phyloP scores from a whole-genome alignment of 2,797 vertebrate species.

The Notamacropus eugenii region DNA sequence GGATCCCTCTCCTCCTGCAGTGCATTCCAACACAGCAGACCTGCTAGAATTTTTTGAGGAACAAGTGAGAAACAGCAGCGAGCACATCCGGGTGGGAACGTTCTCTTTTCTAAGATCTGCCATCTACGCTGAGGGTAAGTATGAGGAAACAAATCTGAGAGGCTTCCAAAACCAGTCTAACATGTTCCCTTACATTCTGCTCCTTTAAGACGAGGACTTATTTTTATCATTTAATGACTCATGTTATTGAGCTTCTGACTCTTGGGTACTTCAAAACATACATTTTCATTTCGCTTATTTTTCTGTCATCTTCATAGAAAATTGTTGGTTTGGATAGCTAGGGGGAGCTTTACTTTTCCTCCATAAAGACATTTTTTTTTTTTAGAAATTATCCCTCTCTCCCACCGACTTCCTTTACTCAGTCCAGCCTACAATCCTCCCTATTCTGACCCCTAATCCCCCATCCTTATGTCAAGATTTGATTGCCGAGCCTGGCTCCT shows the following conservation, averaged over 20 bases:
- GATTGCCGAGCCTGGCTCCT: background rate
- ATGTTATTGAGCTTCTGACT: background rate
- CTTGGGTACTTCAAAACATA: background rate
- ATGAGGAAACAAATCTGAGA: background rate
- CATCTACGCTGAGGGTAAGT: conserved; percentile 69
- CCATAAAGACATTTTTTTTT: background rate
- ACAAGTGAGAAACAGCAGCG: conserved; percentile 64
- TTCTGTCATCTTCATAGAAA: conserved; percentile 17
- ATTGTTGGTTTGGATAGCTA: background rate
- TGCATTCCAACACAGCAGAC: conserved; percentile 67
- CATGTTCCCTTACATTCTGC: background rate
- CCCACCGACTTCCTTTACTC: background rate
- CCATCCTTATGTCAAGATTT: background rate
- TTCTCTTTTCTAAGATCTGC: conserved; percentile 64
- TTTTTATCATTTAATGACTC: background rate
- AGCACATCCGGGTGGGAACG: conserved; percentile 47
- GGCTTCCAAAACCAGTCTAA: background rate
- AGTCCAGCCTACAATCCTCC: background rate
- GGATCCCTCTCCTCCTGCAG: conserved; percentile 65
- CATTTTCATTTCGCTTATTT: conserved; percentile 14
- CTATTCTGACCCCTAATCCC: background rate
- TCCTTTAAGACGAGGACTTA: background rate
- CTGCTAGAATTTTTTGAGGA: conserved; percentile 78
- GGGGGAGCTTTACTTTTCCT: background rate
- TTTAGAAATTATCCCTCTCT: background rate